Percentiles rank a stretch among this genome's conserved stretches.
These are phyloP conservation scores for Malurus elegans DNA, from an alignment of 2,113 vertebrate genomes.

Conservation along the genomic window DNA sequence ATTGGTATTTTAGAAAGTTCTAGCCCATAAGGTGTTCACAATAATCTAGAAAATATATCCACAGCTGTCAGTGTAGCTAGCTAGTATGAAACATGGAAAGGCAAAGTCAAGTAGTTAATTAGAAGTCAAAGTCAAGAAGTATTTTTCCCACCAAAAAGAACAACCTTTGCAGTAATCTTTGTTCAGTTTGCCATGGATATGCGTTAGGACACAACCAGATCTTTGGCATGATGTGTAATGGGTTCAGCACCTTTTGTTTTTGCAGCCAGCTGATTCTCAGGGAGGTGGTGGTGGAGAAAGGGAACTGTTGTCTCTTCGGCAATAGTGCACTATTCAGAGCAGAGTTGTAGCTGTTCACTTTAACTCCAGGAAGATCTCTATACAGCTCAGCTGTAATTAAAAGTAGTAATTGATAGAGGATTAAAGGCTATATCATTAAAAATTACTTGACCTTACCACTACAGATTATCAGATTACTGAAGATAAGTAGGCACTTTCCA, in stretches of 20 bases:
- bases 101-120: neutral
- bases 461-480: neutral
- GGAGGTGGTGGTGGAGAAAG: neutral
- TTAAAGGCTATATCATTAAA: neutral
- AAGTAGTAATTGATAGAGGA: neutral
- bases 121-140: no score
- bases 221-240: neutral
- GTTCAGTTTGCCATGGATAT: neutral
- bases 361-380: neutral
- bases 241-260: neutral
- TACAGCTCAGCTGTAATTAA: neutral
- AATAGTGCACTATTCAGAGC: neutral
- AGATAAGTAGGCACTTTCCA: neutral
- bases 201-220: neutral
- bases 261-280: neutral
- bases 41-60: neutral
- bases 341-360: neutral
- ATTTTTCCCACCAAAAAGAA: no score
- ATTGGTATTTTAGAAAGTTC: neutral
- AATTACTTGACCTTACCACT: neutral
- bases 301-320: neutral
- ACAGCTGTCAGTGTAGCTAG: neutral
- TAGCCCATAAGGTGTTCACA: neutral
- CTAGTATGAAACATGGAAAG: neutral
- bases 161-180: neutral